Base-by-base conservation (phyloP, 2,797 vertebrate species). In the Cossypha heuglini region DNA sequence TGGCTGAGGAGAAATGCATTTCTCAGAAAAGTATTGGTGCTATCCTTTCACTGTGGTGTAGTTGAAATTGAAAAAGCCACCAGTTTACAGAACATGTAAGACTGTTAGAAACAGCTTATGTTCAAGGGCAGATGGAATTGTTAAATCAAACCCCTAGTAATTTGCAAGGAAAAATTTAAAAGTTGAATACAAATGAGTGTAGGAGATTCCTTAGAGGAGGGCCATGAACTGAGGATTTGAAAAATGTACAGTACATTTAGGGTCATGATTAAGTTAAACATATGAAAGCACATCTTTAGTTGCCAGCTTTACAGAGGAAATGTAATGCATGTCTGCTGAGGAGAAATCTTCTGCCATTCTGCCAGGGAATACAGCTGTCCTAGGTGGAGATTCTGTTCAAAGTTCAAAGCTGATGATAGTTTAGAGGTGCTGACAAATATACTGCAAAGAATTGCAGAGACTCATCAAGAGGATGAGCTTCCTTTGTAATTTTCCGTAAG, bases 11-110 rank as follows among this genome's bases (percentile, higher is more conserved):
- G 16, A 54, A 76, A 58, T 13, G 7, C 2, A 12, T 71, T 73
- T 48, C 29, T 54, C n/a, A 35, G 26, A 59, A 31, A 31, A 29
- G 6, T 24, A 7, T 14, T 80, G 22, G 35, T 67, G 22, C 37
- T 3, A 0, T 57, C 33, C 37, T 85, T 72, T 80, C 28, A 19
- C 16, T 46, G 43, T 4, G 3, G 11, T 11, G 2, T 16, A 21
- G 5, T 9, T 67, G 66, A 77, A 38, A 40, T 45, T 49, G 51
- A 19, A 64, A 21, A 82, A 19, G 29, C 17, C 42, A 61, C 5
- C n/a, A 48, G 6, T 54, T 76, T 63, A 22, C 9, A 38, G 1
- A 8, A 22, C 3, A 16, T 1, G 1, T 42, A 8, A 66, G 3
- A 18, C 16, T 62, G 26, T 51, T 72, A 63, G 35, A 49, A 87